Percentiles rank a stretch among this genome's conserved stretches.
Conservation (phyloP, 2,113 vertebrate genomes). For the Polypterus senegalus region DNA sequence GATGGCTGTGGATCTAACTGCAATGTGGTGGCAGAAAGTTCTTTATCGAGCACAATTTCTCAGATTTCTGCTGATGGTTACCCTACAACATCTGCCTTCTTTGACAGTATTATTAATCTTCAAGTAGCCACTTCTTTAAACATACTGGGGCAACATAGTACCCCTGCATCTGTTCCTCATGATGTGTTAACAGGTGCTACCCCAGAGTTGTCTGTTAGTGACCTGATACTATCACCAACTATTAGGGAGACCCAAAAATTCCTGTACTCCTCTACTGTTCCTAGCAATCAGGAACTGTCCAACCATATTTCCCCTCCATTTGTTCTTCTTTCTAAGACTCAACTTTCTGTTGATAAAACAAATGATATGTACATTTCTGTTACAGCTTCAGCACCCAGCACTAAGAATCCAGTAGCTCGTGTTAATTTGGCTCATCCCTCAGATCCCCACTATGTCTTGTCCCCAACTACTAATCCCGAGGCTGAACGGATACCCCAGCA, state of each 20-base stretch:
- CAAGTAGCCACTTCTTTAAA: not conserved
- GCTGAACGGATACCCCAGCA: constrained; percentile 34
- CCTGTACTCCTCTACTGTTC: constrained; percentile 27
- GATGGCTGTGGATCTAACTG: no score
- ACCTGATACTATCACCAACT: constrained; percentile 23
- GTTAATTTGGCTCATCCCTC: constrained; percentile 36
- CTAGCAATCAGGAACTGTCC: constrained; percentile 29
- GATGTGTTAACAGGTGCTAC: constrained; percentile 27
- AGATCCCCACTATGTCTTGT: constrained; percentile 36
- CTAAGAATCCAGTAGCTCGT: constrained; percentile 34
- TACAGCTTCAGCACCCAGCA: constrained; percentile 39
- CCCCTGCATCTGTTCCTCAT: constrained; percentile 23
- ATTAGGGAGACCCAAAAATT: constrained; percentile 18
- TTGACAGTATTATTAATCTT: not conserved
- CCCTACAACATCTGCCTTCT: not conserved
- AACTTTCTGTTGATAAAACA: constrained; percentile 27
- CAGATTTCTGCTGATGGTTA: not conserved
- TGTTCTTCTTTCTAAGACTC: constrained; percentile 35
- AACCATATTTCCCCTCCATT: constrained; percentile 29
- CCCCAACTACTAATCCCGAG: constrained; percentile 34
- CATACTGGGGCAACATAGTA: not conserved
- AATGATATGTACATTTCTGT: constrained; percentile 51
- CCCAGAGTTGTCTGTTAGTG: constrained; percentile 30
- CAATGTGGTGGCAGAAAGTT: no score
- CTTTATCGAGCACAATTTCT: no score